A percentile compares a stretch with the other conserved stretches of the same genome.
Evolutionary conservation across 2,888 invertebrate species (phyloP).

Genomic region (Phytoseiulus persimilis): DNA sequence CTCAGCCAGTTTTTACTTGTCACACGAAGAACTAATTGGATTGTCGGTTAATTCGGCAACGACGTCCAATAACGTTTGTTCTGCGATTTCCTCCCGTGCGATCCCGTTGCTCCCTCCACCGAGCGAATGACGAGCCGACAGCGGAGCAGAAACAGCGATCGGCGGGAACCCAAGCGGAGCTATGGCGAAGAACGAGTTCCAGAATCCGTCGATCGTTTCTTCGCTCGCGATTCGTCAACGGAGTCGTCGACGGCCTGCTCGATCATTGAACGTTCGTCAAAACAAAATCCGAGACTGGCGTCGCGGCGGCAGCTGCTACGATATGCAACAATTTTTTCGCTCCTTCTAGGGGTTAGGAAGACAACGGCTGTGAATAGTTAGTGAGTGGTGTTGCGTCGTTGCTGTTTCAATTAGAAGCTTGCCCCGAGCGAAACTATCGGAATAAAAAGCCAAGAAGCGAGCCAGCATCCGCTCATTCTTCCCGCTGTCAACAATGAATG

Average conservation of each 20-base stretch:
- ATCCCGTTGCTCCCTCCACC: background rate
- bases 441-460: slow-evolving; percentile 23
- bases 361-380: background rate
- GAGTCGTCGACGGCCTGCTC: no score
- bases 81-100: background rate
- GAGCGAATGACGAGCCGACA: background rate
- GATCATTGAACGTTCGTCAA: no score
- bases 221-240: no score
- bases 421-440: slow-evolving; percentile 18
- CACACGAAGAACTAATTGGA: background rate
- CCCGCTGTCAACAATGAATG: slow-evolving; percentile 11
- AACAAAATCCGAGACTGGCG: background rate
- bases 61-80: background rate
- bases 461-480: background rate
- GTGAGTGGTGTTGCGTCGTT: background rate
- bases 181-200: background rate
- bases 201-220: background rate
- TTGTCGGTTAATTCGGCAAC: background rate
- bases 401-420: slow-evolving; percentile 24
- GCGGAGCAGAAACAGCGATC: background rate
- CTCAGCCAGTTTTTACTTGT: background rate
- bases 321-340: slow-evolving; percentile 5
- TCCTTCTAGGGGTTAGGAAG: background rate
- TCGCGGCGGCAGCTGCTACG: background rate
- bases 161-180: background rate